Evolutionary conservation across 2,797 vertebrate genomes (phyloP).

Genomic region (Sitta carolinensis): DNA sequence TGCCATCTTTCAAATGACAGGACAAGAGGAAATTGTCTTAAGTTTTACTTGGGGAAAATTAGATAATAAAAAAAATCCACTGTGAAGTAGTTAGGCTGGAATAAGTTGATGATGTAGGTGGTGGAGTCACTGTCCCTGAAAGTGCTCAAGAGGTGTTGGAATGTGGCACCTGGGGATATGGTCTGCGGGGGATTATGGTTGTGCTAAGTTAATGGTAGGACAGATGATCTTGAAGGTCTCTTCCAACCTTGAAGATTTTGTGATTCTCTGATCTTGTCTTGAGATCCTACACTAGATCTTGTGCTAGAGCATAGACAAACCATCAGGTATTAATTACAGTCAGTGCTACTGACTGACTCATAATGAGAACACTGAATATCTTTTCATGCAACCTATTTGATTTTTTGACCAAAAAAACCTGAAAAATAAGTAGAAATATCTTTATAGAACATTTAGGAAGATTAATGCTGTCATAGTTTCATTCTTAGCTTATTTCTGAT

Average conservation of each 20-base stretch:
- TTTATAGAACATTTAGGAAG: neutral
- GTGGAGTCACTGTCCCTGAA: neutral
- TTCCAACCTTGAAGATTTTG: neutral
- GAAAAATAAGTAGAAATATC: neutral
- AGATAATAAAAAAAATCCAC: too few relatives aligned
- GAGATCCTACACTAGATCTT: neutral
- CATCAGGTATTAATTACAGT: neutral
- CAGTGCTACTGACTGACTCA: neutral
- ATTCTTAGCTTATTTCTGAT: neutral
- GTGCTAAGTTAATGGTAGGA: rapidly evolving
- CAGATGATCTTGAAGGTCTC: neutral
- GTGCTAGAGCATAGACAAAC: neutral
- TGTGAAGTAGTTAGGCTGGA: neutral
- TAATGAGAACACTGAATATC: neutral
- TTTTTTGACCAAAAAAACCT: neutral
- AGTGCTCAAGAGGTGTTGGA: neutral
- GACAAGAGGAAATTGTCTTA: neutral
- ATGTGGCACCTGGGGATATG: neutral
- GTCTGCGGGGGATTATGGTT: neutral
- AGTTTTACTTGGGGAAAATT: neutral
- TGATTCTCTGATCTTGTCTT: neutral
- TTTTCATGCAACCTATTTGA: neutral
- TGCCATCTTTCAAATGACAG: neutral
- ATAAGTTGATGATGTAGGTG: neutral
- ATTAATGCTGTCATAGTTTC: neutral